These are phyloP conservation scores for Gallinago solitaria DNA, from an alignment of 2,797 vertebrate genomes.

Conservation along the genomic window DNA sequence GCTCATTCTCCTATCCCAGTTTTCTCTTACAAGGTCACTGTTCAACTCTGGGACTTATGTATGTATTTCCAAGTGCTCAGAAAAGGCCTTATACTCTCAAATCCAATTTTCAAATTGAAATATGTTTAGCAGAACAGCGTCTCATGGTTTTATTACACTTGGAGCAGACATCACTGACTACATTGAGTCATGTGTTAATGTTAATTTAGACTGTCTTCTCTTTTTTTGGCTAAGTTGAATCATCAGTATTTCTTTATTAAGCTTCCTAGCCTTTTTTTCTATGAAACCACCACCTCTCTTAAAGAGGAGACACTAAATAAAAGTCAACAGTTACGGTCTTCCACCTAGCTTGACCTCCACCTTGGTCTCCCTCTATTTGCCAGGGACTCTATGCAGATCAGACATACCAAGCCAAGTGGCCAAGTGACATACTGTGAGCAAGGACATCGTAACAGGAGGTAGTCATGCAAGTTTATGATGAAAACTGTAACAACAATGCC, in stretches of 20 bases:
- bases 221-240: not conserved
- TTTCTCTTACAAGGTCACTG: not conserved
- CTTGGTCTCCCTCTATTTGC: not conserved
- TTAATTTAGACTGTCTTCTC: not conserved
- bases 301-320: not conserved
- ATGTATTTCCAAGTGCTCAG: not conserved
- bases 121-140: not conserved
- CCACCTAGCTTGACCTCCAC: not conserved
- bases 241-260: not conserved
- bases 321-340: not conserved
- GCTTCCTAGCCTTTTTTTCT: not conserved
- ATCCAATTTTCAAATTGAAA: not conserved
- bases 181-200: not conserved
- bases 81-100: not conserved
- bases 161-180: not conserved
- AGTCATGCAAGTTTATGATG: not conserved
- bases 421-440: not conserved
- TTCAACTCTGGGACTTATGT: accelerated
- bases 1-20: not conserved
- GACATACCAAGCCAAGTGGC: not conserved
- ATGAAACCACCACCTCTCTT: not conserved
- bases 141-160: not conserved
- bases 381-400: not conserved
- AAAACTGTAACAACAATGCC: not conserved
- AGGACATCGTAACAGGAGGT: not conserved